A percentile compares a stretch with the other conserved stretches of the same genome.
Conservation (phyloP, 2,797 vertebrate genomes). For the Gallirallus australis region DNA sequence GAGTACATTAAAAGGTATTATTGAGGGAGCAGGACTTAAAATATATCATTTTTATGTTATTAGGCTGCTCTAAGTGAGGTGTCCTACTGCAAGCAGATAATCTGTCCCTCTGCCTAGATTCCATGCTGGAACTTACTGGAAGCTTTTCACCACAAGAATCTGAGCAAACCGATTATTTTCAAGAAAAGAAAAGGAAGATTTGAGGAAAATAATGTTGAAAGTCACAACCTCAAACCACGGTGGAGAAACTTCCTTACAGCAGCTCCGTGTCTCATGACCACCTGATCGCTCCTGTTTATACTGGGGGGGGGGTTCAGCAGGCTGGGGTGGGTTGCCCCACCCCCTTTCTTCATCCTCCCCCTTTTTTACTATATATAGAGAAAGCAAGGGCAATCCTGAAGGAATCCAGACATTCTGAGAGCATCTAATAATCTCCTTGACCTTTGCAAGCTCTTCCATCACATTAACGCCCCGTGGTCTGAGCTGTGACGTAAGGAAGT, state of each 20-base stretch:
- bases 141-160: constrained; percentile 66
- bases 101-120: constrained; percentile 49
- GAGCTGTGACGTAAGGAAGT: accelerated
- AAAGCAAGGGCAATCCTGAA: constrained; percentile 24
- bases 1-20: constrained; percentile 49
- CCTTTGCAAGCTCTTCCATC: not conserved
- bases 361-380: not conserved
- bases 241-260: constrained; percentile 46
- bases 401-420: not conserved
- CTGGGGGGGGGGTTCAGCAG: not conserved
- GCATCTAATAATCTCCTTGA: not conserved
- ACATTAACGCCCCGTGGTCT: not conserved
- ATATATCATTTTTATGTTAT: constrained; percentile 54
- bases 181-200: constrained; percentile 47
- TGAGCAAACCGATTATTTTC: constrained; percentile 53
- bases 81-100: constrained; percentile 51
- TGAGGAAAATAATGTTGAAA: constrained; percentile 49
- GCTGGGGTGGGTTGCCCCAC: not conserved
- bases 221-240: constrained; percentile 66
- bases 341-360: not conserved
- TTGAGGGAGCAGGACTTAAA: constrained; percentile 34
- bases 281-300: not conserved
- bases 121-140: constrained; percentile 67
- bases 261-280: not conserved
- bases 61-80: constrained; percentile 42